phyloP scores from a whole-genome alignment of 2,797 vertebrate genomes.

The Oryzias sinensis region DNA sequence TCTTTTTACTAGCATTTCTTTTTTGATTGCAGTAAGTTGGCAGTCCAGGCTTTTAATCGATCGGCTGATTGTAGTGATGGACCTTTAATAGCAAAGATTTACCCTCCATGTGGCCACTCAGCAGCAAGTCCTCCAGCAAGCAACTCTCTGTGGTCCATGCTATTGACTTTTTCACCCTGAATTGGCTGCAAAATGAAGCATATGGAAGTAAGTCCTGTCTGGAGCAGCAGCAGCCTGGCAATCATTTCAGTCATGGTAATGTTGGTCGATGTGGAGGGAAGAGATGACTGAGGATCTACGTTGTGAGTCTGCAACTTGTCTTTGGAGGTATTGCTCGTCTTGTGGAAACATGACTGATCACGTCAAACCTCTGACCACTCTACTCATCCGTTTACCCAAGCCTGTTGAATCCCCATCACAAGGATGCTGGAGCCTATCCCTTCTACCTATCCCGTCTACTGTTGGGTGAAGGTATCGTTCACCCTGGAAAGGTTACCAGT shows the following conservation, averaged over 20 bases:
- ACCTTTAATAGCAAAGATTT: conserved; percentile 5
- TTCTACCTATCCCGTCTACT: too few species aligned
- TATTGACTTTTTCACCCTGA: conserved; percentile 23
- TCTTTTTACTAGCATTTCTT: conserved; percentile 20
- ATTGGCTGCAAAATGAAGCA: conserved; percentile 8
- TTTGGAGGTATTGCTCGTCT: not conserved
- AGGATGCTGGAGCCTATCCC: too few species aligned
- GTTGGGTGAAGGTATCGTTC: too few species aligned
- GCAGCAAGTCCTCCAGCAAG: conserved; percentile 8
- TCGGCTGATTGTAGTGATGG: conserved; percentile 13
- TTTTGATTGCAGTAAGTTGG: conserved; percentile 8
- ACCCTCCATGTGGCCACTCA: conserved; percentile 3
- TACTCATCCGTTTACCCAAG: too few species aligned
- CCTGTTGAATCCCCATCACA: too few species aligned
- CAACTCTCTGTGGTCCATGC: conserved; percentile 4
- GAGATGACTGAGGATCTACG: not conserved
- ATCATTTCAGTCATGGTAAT: not conserved
- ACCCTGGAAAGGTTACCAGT: too few species aligned
- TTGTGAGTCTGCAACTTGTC: not conserved
- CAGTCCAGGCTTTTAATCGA: conserved; percentile 12
- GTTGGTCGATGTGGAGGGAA: not conserved
- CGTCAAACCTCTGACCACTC: not conserved
- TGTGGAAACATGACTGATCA: not conserved
- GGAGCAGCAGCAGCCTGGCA: not conserved
- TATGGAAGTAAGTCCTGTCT: not conserved